These are phyloP conservation scores for Pseudomyrmex gracilis DNA, from an alignment of 1,140 invertebrate species.

Conservation along the genomic window DNA sequence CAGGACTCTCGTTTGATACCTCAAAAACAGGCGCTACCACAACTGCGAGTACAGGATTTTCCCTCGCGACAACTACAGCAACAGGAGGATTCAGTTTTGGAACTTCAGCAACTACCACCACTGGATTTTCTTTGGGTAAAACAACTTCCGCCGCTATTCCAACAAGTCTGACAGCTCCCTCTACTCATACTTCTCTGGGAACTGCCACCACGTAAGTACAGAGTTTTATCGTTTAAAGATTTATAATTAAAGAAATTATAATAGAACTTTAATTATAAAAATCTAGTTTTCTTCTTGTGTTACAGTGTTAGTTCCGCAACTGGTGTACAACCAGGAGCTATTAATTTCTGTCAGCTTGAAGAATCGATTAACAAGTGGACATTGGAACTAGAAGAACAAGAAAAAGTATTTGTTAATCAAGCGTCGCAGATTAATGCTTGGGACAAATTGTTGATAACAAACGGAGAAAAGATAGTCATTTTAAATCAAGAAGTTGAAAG, in stretches of 20 bases:
- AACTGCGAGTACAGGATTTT: constrained; percentile 67
- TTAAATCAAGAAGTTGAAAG: constrained; percentile 94
- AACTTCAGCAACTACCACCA: constrained; percentile 61
- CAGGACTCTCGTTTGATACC: constrained; percentile 73
- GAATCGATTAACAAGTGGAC: constrained; percentile 99
- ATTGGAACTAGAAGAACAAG: constrained; percentile 96
- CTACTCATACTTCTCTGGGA: constrained; percentile 82
- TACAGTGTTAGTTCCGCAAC: constrained; percentile 82
- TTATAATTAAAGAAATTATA: constrained; percentile 76
- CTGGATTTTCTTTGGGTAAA: constrained; percentile 73
- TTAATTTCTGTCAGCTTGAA: constrained; percentile 96
- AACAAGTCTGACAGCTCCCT: constrained; percentile 81
- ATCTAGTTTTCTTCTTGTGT: not conserved
- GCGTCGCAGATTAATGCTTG: constrained; percentile 97
- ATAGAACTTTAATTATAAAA: too few relatives aligned
- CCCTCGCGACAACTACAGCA: constrained; percentile 51
- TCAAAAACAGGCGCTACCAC: constrained; percentile 53
- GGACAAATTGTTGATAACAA: constrained; percentile 95
- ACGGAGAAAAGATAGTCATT: constrained; percentile 96
- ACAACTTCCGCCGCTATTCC: constrained; percentile 77
- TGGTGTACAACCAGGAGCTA: constrained; percentile 84
- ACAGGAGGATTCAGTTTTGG: constrained; percentile 74
- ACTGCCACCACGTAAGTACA: constrained; percentile 84
- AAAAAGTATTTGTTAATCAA: constrained; percentile 96
- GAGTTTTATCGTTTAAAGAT: not conserved